These are phyloP conservation scores for Muscidifurax raptorellus DNA, from an alignment of 1,140 invertebrate genomes.

Conservation along the genomic window DNA sequence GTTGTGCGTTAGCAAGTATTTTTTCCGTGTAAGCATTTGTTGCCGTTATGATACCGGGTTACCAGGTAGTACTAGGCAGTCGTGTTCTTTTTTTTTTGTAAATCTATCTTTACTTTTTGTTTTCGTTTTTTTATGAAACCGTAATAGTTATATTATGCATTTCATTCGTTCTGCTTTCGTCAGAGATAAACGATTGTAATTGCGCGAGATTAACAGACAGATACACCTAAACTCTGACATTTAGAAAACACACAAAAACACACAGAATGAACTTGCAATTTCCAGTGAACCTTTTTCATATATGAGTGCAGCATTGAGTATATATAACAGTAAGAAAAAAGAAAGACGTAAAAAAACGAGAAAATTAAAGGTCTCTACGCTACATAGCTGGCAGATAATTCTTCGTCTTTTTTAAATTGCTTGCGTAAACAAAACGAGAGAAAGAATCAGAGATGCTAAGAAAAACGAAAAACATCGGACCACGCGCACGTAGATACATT, in stretches of 20 bases:
- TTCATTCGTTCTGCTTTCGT: slow-evolving; percentile 7
- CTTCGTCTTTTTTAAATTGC: slow-evolving; percentile 27
- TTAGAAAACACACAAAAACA: slow-evolving; percentile 10
- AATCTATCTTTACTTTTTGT: slow-evolving; percentile 27
- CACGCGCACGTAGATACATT: slow-evolving; percentile 14
- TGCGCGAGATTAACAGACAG: neutral
- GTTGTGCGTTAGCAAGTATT: slow-evolving; percentile 8
- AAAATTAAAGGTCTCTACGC: neutral
- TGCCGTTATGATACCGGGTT: neutral
- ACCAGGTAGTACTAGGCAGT: neutral
- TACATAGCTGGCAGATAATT: slow-evolving; percentile 34
- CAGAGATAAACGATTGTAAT: slow-evolving; percentile 6
- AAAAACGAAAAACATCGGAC: slow-evolving; percentile 1
- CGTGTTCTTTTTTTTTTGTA: slow-evolving; percentile 16
- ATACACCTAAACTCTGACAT: neutral
- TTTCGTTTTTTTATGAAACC: neutral
- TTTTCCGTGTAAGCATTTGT: slow-evolving; percentile 37
- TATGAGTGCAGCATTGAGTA: slow-evolving; percentile 9
- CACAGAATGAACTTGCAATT: slow-evolving; percentile 30
- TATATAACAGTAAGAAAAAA: neutral
- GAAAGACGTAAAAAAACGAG: slow-evolving; percentile 19
- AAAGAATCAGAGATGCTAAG: neutral
- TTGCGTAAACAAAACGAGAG: slow-evolving; percentile 20
- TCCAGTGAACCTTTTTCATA: slow-evolving; percentile 5
- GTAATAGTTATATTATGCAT: neutral